Evolutionary conservation across 2,888 invertebrate species (phyloP).

Genomic region (Pristionchus mayeri): DNA sequence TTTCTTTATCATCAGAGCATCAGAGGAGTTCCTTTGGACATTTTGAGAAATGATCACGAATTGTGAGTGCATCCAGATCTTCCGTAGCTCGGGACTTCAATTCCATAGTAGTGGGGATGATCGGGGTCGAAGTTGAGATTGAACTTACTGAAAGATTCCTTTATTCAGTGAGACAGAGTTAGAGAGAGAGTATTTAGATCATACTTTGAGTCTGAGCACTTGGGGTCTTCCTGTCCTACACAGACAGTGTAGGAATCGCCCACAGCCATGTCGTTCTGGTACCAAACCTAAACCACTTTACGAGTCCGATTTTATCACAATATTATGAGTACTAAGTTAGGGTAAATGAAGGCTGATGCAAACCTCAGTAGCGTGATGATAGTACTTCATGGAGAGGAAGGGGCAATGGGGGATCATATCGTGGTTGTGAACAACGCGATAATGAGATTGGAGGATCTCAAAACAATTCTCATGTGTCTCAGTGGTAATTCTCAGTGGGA

Average conservation of each 20-base stretch:
- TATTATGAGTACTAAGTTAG: no score
- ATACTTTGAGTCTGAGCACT: slow-evolving; percentile 16
- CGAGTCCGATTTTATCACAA: not conserved
- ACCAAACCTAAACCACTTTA: slow-evolving; percentile 50
- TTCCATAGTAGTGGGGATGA: slow-evolving; percentile 24
- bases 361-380: slow-evolving; percentile 47
- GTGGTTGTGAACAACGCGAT: slow-evolving; percentile 49
- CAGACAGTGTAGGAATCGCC: slow-evolving; percentile 47
- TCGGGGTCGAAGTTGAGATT: slow-evolving; percentile 26
- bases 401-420: slow-evolving; percentile 51
- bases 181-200: not conserved
- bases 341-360: not conserved
- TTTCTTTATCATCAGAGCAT: not conserved
- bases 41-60: not conserved
- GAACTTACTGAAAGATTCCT: not conserved
- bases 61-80: slow-evolving; percentile 11
- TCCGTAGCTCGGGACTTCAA: not conserved
- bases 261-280: slow-evolving; percentile 49
- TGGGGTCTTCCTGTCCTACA: slow-evolving; percentile 40
- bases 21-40: not conserved
- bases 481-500: not conserved
- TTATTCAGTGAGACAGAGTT: not conserved
- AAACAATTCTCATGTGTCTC: not conserved
- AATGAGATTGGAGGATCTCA: slow-evolving; percentile 41
- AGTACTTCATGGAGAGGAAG: slow-evolving; percentile 46